phyloP scores from a whole-genome alignment of 2,888 invertebrate genomes.

The Watsonalla binaria region DNA sequence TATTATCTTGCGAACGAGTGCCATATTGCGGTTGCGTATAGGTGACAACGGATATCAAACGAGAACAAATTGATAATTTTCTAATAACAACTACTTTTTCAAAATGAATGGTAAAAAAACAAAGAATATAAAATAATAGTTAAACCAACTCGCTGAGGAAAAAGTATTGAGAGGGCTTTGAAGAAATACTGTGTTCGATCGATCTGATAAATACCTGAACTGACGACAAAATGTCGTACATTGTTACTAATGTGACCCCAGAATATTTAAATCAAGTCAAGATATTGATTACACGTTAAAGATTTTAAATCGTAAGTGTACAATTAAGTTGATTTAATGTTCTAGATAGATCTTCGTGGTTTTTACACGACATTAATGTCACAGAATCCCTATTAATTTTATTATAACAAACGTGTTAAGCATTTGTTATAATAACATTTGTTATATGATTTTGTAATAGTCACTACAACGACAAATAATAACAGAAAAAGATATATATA shows the following conservation, averaged over 20 bases:
- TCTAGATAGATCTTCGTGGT: conserved; percentile 33
- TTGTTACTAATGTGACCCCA: conserved; percentile 49
- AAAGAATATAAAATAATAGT: background rate
- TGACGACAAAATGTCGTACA: conserved; percentile 46
- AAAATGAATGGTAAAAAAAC: background rate
- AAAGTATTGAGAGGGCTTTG: conserved; percentile 13
- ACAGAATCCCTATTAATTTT: background rate
- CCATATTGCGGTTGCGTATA: too few species aligned
- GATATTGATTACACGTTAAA: conserved; percentile 57
- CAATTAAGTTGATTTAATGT: conserved; percentile 48
- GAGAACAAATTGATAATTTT: background rate
- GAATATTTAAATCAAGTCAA: conserved; percentile 51
- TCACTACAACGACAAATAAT: too few species aligned
- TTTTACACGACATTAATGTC: background rate
- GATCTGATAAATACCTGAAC: conserved; percentile 28
- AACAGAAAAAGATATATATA: too few species aligned
- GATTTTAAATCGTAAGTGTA: conserved; percentile 40
- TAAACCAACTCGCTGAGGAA: conserved; percentile 4
- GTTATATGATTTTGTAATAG: too few species aligned
- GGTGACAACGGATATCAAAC: too few species aligned
- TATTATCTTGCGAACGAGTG: too few species aligned
- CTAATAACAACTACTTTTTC: background rate
- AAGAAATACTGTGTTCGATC: conserved; percentile 28
- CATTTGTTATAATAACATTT: too few species aligned
- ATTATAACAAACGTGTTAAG: too few species aligned